Conservation (phyloP, 2,888 invertebrate species). For the Melipona beecheii region DNA sequence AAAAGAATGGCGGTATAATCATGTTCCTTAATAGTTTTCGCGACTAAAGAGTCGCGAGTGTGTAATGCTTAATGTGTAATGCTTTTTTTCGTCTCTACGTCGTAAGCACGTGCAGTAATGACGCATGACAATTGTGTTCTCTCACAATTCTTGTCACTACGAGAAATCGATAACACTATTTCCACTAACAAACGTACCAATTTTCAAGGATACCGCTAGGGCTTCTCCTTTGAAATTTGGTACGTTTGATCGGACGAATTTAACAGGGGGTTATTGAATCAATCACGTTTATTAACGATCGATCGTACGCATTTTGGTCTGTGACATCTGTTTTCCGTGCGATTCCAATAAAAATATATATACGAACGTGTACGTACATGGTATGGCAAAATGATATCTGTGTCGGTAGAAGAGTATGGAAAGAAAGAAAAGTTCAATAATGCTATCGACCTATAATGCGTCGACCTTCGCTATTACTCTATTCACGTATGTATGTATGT, state of each 20-base stretch:
- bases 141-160: background rate
- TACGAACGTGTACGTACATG: background rate
- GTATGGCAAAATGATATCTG: slow-evolving; percentile 7
- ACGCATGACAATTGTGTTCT: background rate
- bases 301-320: background rate
- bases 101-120: slow-evolving; percentile 28
- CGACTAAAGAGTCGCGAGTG: slow-evolving; percentile 14
- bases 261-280: background rate
- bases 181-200: background rate
- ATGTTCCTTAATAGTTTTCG: slow-evolving; percentile 3
- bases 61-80: slow-evolving; percentile 11
- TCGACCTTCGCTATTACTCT: background rate
- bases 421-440: slow-evolving; percentile 9
- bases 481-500: too few relatives aligned
- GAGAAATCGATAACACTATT: slow-evolving; percentile 1
- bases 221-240: background rate
- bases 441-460: background rate
- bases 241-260: background rate
- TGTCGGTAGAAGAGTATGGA: background rate
- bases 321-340: background rate
- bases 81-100: slow-evolving; percentile 45
- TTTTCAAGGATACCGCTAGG: background rate
- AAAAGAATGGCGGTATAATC: slow-evolving; percentile 30
- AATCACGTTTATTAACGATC: slow-evolving; percentile 2
- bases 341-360: slow-evolving; percentile 2